phyloP scores from a whole-genome alignment of 2,888 invertebrate genomes.

The Onchidella celtica region DNA sequence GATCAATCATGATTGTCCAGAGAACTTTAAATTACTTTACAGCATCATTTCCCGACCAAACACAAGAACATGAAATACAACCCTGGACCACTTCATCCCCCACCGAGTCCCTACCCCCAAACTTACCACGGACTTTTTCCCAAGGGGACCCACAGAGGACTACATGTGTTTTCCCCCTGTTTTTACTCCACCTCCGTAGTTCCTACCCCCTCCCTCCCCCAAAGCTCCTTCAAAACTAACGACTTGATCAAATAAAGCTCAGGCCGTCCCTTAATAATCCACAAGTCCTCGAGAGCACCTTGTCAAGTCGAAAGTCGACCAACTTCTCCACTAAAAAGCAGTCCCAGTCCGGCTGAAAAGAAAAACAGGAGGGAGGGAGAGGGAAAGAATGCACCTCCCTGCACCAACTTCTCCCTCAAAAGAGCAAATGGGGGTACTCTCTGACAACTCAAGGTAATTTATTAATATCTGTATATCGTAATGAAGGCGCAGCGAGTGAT shows the following conservation, averaged over 20 bases:
- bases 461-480: slow-evolving; percentile 57
- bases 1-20: neutral
- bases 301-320: neutral
- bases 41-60: neutral
- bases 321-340: neutral
- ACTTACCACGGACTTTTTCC: neutral
- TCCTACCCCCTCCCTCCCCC: neutral
- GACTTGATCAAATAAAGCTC: no score
- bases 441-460: slow-evolving; percentile 53
- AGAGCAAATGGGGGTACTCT: slow-evolving; percentile 6
- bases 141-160: neutral
- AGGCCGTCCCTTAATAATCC: no score
- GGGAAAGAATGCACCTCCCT: neutral
- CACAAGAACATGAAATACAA: neutral
- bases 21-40: slow-evolving; percentile 13
- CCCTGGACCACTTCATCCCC: neutral
- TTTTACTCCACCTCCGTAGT: neutral
- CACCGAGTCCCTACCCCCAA: neutral
- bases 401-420: slow-evolving; percentile 47
- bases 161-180: neutral
- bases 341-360: neutral
- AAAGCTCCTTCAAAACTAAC: neutral
- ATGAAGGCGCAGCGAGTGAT: slow-evolving; percentile 46
- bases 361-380: neutral
- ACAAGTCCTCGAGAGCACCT: neutral